Base-by-base conservation (phyloP, 2,113 vertebrate species). In the Etheostoma spectabile region DNA sequence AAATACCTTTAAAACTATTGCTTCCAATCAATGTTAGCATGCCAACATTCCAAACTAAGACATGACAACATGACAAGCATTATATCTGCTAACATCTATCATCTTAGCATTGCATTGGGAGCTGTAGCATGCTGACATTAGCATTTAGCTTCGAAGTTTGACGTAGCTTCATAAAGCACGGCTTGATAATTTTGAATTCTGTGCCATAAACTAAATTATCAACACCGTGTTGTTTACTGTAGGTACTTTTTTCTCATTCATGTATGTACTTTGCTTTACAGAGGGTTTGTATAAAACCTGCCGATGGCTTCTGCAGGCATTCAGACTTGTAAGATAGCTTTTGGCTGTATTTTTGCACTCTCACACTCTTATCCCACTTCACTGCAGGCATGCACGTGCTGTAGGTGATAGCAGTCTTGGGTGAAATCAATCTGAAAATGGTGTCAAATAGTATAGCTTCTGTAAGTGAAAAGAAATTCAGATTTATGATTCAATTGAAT, bases 401-500 rank as follows among this genome's bases (percentile, higher is more conserved):
- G 8, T 22, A 57, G 59, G 24, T 21, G 21, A 72, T 38, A 74
- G 16, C 22, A 22, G 14, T 63, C 16, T 11, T 21, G 27, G 73
- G 14, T 72, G 69, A 73, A 63, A 65, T 49, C 33, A 52, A 62
- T 74, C 21, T 42, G 51, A 55, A 82, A 80, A 35, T 22, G 11
- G 52, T 59, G 13, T 68, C 27, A 46, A 74, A 74, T n/a, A 35
- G 64, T 62, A 56, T n/a, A 45, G 13, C 30, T 30, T 66, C 19
- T 66, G 65, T 13, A 33, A 30, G 4, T 4, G 13, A 71, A 77
- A 22, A 21, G 0, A 16, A 21, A 1, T 18, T 56, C 27, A n/a
- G 66, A 82, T 79, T 71, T 49, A 53, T 48, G 66, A 62, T 48
- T 77, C 8, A 71, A n/a, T 74, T 67, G 21, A 18, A 66, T 67